Conservation (phyloP, 2,113 vertebrate genomes). For the Seriola rivoliana region DNA sequence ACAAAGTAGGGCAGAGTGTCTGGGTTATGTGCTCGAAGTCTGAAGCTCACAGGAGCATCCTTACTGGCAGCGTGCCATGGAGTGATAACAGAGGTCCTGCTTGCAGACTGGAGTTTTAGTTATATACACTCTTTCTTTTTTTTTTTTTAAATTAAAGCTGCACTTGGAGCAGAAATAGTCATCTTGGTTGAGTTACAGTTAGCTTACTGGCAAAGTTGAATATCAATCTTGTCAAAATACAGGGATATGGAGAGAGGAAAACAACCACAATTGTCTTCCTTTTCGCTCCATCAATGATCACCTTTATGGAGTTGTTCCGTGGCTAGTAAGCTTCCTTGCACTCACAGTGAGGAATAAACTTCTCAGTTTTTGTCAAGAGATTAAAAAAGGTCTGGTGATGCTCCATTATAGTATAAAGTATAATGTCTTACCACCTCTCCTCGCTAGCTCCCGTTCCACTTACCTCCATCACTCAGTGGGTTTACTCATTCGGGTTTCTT, state of each 20-base stretch:
- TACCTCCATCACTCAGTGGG: neutral
- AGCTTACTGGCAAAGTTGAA: constrained; percentile 21
- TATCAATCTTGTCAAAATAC: constrained; percentile 16
- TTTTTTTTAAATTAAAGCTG: neutral
- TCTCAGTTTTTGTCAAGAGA: neutral
- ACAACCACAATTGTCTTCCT: neutral
- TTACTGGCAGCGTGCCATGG: constrained; percentile 41
- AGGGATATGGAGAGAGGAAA: neutral
- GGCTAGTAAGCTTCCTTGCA: neutral
- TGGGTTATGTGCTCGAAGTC: constrained; percentile 42
- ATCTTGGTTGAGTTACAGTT: constrained; percentile 2
- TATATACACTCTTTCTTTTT: constrained; percentile 1
- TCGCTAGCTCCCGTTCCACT: neutral
- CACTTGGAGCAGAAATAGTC: neutral
- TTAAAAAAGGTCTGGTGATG: constrained; percentile 2
- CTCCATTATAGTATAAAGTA: neutral
- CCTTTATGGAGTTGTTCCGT: neutral
- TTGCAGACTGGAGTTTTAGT: constrained; percentile 20
- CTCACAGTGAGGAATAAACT: neutral
- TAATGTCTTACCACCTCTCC: neutral
- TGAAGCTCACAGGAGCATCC: constrained; percentile 33
- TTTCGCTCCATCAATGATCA: neutral
- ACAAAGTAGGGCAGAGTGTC: constrained; percentile 39
- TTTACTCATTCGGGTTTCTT: neutral
- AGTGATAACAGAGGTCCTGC: constrained; percentile 25